Percentiles rank a stretch among this genome's conserved stretches.
phyloP scores from a whole-genome alignment of 2,888 invertebrate species.

The Heliconius ethilla region DNA sequence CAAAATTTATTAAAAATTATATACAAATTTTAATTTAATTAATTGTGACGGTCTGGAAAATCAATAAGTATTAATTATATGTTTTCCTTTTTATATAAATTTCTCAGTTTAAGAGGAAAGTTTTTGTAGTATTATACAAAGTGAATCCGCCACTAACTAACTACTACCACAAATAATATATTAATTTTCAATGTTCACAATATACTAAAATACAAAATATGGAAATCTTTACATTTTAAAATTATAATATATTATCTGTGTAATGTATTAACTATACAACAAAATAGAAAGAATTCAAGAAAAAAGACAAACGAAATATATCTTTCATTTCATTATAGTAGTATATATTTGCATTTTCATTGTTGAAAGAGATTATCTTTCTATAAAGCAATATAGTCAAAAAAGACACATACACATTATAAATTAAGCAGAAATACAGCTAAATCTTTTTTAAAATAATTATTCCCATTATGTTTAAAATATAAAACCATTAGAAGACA shows the following conservation, averaged over 20 bases:
- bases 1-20: background rate
- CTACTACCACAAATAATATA: slow-evolving; percentile 16
- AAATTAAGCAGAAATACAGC: slow-evolving; percentile 20
- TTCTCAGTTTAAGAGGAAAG: background rate
- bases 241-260: slow-evolving; percentile 13
- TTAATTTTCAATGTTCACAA: background rate
- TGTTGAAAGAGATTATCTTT: background rate
- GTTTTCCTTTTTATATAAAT: background rate
- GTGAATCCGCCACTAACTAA: slow-evolving; percentile 16
- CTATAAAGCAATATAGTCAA: slow-evolving; percentile 10
- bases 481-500: background rate
- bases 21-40: background rate
- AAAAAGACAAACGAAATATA: background rate
- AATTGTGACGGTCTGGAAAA: background rate
- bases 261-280: background rate
- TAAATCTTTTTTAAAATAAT: background rate
- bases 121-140: background rate
- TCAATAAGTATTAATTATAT: background rate
- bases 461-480: background rate
- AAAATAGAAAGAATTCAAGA: slow-evolving; percentile 1
- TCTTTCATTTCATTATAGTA: no score
- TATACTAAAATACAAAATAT: background rate
- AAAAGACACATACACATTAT: background rate
- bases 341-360: background rate
- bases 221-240: background rate